These are phyloP conservation scores for Peromyscus melanophrys DNA, from an alignment of 2,797 vertebrate species.

Conservation along the genomic window DNA sequence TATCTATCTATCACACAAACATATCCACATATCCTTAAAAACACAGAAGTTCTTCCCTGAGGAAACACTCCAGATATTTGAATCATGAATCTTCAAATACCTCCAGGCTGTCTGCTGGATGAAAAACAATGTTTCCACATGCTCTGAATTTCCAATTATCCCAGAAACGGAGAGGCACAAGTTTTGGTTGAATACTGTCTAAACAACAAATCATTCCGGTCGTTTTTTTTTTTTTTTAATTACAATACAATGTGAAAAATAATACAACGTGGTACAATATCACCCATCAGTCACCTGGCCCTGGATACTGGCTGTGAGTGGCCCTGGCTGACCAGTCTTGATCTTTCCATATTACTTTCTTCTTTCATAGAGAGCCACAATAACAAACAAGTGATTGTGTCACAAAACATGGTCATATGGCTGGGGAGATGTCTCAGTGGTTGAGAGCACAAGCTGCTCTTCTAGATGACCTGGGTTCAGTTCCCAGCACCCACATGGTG, in stretches of 20 bases:
- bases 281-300: neutral
- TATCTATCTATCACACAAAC: neutral
- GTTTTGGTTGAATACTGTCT: neutral
- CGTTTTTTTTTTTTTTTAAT: neutral
- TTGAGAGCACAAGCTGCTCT: neutral
- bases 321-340: neutral
- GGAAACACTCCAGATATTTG: neutral
- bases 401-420: no score
- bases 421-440: neutral
- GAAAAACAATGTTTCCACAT: neutral
- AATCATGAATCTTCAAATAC: neutral
- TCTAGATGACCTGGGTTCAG: neutral
- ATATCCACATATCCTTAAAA: neutral
- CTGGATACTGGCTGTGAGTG: rapidly evolving
- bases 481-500: neutral
- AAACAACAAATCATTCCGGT: neutral
- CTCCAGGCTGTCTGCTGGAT: neutral
- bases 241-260: neutral
- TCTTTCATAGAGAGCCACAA: neutral
- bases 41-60: neutral
- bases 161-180: neutral
- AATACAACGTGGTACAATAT: neutral
- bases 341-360: rapidly evolving
- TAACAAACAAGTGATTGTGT: neutral
- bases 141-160: neutral